Evolutionary conservation across 1,140 invertebrate genomes (phyloP), one percentile per base, ranked within the genome.

Genomic region (Brachionus plicatilis): DNA sequence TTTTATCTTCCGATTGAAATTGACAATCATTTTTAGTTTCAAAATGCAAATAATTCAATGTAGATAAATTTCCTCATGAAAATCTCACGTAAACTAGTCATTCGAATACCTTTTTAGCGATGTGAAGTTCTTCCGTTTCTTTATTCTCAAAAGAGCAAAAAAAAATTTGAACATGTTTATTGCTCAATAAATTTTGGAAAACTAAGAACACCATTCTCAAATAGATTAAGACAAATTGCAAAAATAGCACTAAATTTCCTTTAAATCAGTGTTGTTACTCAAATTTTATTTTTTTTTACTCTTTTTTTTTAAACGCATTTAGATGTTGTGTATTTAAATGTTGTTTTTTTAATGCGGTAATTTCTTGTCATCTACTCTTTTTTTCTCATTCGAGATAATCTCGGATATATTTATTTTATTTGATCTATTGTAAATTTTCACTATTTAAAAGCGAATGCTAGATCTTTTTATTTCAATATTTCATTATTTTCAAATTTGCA

Each of bases 51-150:
- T 24, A 60, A 60, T 60, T 60, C 17, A 60, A 20, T 60, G 53
- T 60, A 60, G 53, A 60, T 60, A 60, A 60, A 24, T 60, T 60
- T 60, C 53, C 53, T 60, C 53, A 60, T 60, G 53, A 60, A 60
- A 60, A 60, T 60, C 53, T 60, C 53, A 60, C 20, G 17, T 60
- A 20, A 20, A 60, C 53, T 60, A 60, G 53, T 60, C 53, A 60
- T 43, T 72, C 37, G 41, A 72, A 45, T 41, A 43, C 68, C 33
- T 41, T 72, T 17, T 41, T 43, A 43, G 68, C 33, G 68, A 72
- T 41, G 41, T 72, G 41, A 72, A 72, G 68, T 72, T 72, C 68
- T 72, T 72, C 68, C 68, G 68, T 72, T 72, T 41, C 43, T 72
- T 72, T 72, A 20, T 72, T 72, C 37, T 43, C n/a, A 72, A 20